phyloP scores from a whole-genome alignment of 2,113 vertebrate species.

The Ochotona curzoniae region DNA sequence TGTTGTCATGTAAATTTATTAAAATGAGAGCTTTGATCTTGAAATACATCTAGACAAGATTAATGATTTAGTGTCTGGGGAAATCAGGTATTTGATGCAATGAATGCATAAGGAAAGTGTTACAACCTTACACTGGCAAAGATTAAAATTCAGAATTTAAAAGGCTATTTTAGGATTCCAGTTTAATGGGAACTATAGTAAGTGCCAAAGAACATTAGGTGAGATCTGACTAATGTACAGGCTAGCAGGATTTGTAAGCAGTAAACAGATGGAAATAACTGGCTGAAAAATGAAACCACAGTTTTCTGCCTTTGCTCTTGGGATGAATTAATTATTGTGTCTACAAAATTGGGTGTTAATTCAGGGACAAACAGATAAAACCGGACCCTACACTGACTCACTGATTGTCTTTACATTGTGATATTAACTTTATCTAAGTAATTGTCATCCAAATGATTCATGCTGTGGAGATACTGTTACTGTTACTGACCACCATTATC shows the following conservation, averaged over 20 bases:
- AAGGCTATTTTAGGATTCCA: slow-evolving; percentile 47
- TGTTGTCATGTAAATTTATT: slow-evolving; percentile 78
- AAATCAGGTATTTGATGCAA: slow-evolving; percentile 44
- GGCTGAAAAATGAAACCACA: slow-evolving; percentile 22
- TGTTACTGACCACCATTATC: not conserved
- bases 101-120: slow-evolving; percentile 40
- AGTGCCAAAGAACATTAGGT: not conserved
- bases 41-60: slow-evolving; percentile 46
- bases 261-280: slow-evolving; percentile 57
- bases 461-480: not conserved
- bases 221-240: slow-evolving; percentile 32
- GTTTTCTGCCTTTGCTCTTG: slow-evolving; percentile 23
- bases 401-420: slow-evolving; percentile 22
- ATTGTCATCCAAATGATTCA: slow-evolving; percentile 22
- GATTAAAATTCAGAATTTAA: slow-evolving; percentile 65
- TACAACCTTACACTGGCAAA: slow-evolving; percentile 49
- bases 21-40: slow-evolving; percentile 75
- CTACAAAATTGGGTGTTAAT: slow-evolving; percentile 56
- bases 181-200: not conserved
- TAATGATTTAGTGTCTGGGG: slow-evolving; percentile 27
- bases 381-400: slow-evolving; percentile 11
- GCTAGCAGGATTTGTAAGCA: slow-evolving; percentile 27
- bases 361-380: slow-evolving; percentile 44
- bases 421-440: slow-evolving; percentile 23
- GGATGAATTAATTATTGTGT: slow-evolving; percentile 40